phyloP scores from a whole-genome alignment of 2,113 vertebrate species.

The Myiagra hebetior region DNA sequence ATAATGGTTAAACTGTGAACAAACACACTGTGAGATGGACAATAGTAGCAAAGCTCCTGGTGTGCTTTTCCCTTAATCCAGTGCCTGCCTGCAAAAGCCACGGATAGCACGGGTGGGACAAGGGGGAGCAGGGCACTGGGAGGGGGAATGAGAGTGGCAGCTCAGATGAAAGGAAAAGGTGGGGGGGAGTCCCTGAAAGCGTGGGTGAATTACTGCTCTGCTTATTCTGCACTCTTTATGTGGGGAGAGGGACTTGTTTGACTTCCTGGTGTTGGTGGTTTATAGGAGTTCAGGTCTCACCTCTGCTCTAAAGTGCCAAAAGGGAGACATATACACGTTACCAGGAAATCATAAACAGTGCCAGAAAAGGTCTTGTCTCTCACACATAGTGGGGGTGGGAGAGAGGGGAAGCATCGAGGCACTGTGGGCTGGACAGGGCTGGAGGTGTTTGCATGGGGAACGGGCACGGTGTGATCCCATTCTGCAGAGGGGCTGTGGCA shows the following conservation, averaged over 20 bases:
- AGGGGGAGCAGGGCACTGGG: not conserved
- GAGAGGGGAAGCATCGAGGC: accelerated
- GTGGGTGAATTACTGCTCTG: not conserved
- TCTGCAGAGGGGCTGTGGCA: not conserved
- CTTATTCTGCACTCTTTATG: not conserved
- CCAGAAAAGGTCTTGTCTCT: not conserved
- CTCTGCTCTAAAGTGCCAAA: not conserved
- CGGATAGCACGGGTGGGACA: constrained; percentile 19
- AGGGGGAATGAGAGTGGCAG: not conserved
- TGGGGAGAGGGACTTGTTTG: not conserved
- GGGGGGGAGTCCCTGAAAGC: not conserved
- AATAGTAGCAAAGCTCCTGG: not conserved
- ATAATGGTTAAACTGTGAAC: not conserved
- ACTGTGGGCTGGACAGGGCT: not conserved
- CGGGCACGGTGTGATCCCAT: accelerated
- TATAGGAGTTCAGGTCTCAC: constrained; percentile 17
- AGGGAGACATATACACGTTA: not conserved
- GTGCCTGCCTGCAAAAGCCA: constrained; percentile 4
- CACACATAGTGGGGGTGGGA: not conserved
- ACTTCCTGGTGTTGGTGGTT: not conserved
- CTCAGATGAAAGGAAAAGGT: not conserved
- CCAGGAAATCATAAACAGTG: not conserved
- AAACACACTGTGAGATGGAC: not conserved
- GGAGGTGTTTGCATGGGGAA: not conserved
- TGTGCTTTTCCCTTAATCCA: not conserved